A percentile compares a stretch with the other conserved stretches of the same genome.
phyloP scores from a whole-genome alignment of 2,888 invertebrate genomes.

The Caenorhabditis sp. region DNA sequence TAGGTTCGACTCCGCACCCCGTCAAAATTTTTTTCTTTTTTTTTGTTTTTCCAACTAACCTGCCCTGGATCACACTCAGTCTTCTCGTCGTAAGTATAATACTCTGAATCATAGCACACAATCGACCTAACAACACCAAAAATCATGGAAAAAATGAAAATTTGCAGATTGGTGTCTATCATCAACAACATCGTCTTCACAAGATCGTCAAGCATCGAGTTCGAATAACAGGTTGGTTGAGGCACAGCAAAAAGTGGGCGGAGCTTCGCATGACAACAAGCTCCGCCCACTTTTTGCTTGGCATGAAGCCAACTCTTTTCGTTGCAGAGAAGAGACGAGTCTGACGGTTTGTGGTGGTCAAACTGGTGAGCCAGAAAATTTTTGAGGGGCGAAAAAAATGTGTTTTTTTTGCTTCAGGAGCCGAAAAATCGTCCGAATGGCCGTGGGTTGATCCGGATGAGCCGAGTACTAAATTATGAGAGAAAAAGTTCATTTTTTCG shows the following conservation, averaged over 20 bases:
- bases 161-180: constrained; percentile 50
- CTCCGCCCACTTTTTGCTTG: constrained; percentile 30
- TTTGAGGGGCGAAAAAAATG: too few species aligned
- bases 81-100: constrained; percentile 34
- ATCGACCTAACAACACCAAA: constrained; percentile 15
- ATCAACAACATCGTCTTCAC: constrained; percentile 21
- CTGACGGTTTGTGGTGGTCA: constrained; percentile 12
- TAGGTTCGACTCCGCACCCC: neutral
- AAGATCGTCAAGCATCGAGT: constrained; percentile 13
- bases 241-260: constrained; percentile 21
- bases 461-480: constrained; percentile 62
- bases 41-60: constrained; percentile 22
- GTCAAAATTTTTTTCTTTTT: neutral
- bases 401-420: neutral
- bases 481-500: constrained; percentile 13
- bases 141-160: neutral
- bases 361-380: constrained; percentile 13
- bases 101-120: constrained; percentile 53
- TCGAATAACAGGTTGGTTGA: neutral
- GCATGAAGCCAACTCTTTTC: too few species aligned
- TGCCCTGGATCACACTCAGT: constrained; percentile 41
- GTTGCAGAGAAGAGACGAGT: constrained; percentile 43
- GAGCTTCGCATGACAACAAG: constrained; percentile 12
- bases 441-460: constrained; percentile 64
- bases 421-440: constrained; percentile 40